A percentile compares a stretch with the other conserved stretches of the same genome.
Conservation (phyloP, 2,797 vertebrate species). For the Nyctibius grandis region DNA sequence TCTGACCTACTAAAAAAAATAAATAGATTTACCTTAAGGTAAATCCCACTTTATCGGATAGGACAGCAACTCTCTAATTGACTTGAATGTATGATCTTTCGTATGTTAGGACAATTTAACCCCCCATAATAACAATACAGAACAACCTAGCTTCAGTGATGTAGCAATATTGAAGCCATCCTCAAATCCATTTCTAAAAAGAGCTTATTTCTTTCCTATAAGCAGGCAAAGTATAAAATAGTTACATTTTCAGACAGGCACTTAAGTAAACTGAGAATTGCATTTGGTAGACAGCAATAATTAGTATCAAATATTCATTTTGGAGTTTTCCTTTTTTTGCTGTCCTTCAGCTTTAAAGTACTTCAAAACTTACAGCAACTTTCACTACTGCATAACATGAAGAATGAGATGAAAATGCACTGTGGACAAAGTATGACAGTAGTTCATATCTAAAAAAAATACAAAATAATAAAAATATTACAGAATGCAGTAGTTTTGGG, state of each 20-base stretch:
- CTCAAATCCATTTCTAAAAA: not conserved
- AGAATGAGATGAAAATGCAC: constrained; percentile 55
- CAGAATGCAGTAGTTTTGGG: not conserved
- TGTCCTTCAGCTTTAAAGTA: not conserved
- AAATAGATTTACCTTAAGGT: not conserved
- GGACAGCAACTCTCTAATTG: not conserved
- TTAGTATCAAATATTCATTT: not conserved
- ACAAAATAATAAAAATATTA: not conserved
- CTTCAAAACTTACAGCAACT: not conserved
- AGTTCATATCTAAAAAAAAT: not conserved
- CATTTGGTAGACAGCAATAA: not conserved
- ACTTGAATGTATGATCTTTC: not conserved
- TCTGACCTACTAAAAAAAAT: not conserved
- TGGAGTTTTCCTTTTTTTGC: not conserved
- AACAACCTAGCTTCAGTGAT: not conserved
- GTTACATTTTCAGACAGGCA: not conserved
- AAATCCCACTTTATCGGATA: not conserved
- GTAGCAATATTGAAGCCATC: not conserved
- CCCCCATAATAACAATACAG: not conserved
- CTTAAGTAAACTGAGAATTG: not conserved
- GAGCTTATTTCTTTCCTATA: not conserved
- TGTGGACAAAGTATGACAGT: not conserved
- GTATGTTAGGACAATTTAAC: not conserved
- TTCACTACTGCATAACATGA: not conserved
- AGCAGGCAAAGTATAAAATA: not conserved